phyloP scores from a whole-genome alignment of 2,888 invertebrate species.

The Prosapia bicincta region DNA sequence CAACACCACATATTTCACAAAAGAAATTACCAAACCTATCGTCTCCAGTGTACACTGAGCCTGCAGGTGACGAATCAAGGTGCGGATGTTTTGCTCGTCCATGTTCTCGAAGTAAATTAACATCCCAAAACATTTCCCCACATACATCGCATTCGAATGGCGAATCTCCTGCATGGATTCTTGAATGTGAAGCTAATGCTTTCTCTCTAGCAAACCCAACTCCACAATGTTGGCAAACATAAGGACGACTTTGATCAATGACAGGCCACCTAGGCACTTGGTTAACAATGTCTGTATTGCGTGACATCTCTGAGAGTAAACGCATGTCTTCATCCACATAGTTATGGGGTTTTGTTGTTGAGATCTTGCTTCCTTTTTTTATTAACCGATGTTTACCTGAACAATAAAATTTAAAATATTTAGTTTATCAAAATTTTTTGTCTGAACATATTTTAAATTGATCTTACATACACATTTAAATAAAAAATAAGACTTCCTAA shows the following conservation, averaged over 20 bases:
- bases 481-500: too few species aligned
- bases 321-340: slow-evolving; percentile 52
- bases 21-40: slow-evolving; percentile 36
- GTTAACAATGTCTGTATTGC: slow-evolving; percentile 15
- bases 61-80: slow-evolving; percentile 9
- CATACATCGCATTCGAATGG: slow-evolving; percentile 76
- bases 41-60: slow-evolving; percentile 15
- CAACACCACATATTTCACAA: slow-evolving; percentile 74
- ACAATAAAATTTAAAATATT: background rate
- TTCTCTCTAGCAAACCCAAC: slow-evolving; percentile 79
- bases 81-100: slow-evolving; percentile 53
- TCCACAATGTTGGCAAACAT: slow-evolving; percentile 73
- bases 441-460: too few species aligned
- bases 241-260: slow-evolving; percentile 47
- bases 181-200: slow-evolving; percentile 67
- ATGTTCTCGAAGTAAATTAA: slow-evolving; percentile 57
- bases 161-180: slow-evolving; percentile 72
- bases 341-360: slow-evolving; percentile 6
- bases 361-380: slow-evolving; percentile 1
- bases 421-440: background rate
- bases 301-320: slow-evolving; percentile 48
- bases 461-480: too few species aligned
- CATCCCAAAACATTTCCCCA: slow-evolving; percentile 78
- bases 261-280: slow-evolving; percentile 30
- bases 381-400: slow-evolving; percentile 7